Percentiles rank a stretch among this genome's conserved stretches.
Conservation (phyloP, 2,113 vertebrate species). For the Cyprinus carpio region DNA sequence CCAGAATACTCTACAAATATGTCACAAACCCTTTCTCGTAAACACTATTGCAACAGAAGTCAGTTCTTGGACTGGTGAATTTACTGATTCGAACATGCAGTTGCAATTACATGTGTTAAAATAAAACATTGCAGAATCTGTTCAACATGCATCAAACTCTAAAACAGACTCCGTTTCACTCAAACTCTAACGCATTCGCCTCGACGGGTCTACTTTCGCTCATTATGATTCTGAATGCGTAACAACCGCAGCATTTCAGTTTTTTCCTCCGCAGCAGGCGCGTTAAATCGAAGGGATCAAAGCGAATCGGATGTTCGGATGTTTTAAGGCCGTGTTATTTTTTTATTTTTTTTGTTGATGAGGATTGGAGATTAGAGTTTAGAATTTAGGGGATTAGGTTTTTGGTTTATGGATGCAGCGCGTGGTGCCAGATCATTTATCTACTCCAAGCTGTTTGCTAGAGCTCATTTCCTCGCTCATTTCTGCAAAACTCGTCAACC, state of each 20-base stretch:
- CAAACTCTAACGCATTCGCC: not conserved
- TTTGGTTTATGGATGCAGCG: slow-evolving; percentile 35
- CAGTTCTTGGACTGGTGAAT: not conserved
- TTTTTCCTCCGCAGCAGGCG: not conserved
- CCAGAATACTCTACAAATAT: not conserved
- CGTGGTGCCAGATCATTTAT: slow-evolving; percentile 57
- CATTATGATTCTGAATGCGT: not conserved
- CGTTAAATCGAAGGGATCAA: not conserved
- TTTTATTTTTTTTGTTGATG: slow-evolving; percentile 24
- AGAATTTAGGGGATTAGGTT: slow-evolving; percentile 52
- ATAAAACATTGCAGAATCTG: not conserved
- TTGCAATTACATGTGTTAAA: not conserved
- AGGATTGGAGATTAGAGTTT: slow-evolving; percentile 38
- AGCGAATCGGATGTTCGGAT: not conserved
- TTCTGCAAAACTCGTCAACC: slow-evolving; percentile 39
- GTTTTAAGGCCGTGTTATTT: slow-evolving; percentile 5
- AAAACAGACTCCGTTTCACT: not conserved
- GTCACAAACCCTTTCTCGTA: too few relatives aligned
- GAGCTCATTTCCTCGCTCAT: slow-evolving; percentile 60
- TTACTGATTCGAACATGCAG: not conserved
- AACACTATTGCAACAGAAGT: not conserved
- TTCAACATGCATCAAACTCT: not conserved
- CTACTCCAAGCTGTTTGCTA: slow-evolving; percentile 56
- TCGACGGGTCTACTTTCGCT: not conserved
- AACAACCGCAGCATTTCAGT: not conserved